Base-by-base conservation (phyloP, 2,888 invertebrate species). In the Troglohyphantes excavatus region DNA sequence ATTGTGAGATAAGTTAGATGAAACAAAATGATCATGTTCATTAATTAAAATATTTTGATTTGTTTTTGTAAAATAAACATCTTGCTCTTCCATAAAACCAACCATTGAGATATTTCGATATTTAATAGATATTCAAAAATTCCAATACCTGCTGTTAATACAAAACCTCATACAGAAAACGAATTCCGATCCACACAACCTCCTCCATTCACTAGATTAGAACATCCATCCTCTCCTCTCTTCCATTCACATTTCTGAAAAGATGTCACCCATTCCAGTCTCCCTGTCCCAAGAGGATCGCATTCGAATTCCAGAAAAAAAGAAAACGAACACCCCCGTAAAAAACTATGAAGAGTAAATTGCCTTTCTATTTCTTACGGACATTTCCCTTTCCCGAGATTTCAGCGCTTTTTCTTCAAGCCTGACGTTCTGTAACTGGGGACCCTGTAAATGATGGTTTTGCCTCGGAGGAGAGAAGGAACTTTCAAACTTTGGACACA, bases 321-420 rank as follows among this genome's bases (percentile, higher is more conserved):
- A 53, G 13, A 53, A 53, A 13, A 53, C 5, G n/a, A 11, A 53
- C 5, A 53, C 39, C 39, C 39, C 9, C 9, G 5, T 5, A 46
- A 63, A 73, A 83, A 73, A 83, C 83, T 73, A 65, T 73, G 83
- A 73, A 73, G 63, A 72, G 83, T 83, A 83, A 83, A 83, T 83
- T 83, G 83, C 83, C 73, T 73, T 83, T 73, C 83, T 83, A 73
- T 83, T 83, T 73, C 65, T 73, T 46, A 23, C 17, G 39, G 72
- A 82, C 81, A 68, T 72, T 72, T 61, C 72, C 26, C 61, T 11
- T 43, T 19, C 68, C 65, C 19, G 23, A 27, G 83, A 29, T 21
- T 59, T 11, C 63, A 23, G 63, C 21, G 33, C 43, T 63, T 53
- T 39, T 63, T 23, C 61, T 17, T 39, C 26, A 2, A 11, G 7